Base-by-base conservation (phyloP, 1,140 invertebrate genomes). In the Caenorhabditis tropicalis region DNA sequence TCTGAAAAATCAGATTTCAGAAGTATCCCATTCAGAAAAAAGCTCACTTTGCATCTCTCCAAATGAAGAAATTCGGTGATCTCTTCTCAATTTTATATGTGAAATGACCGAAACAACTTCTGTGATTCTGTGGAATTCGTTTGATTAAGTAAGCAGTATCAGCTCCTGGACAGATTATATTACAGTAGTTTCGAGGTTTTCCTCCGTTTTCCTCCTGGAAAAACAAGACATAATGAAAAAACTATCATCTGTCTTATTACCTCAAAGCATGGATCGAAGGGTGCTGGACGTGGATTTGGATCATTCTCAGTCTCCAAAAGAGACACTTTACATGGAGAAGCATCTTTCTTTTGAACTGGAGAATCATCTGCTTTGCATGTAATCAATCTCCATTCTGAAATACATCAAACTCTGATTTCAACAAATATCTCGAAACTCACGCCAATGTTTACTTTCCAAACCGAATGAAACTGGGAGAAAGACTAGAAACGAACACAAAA, bases 61-160 rank as follows among this genome's bases (percentile, higher is more conserved):
- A 89, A 49, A 89, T 60, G 79, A 83, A 90, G 82, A 85, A 90
- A 46, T 90, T 82, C 24, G 88, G 84, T 39, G 86, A 88, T 36
- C 89, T 87, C 24, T 86, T 87, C 70, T 89, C 89, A 24, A 89
- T 58, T 33, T 86, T 82, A 60, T 89, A 89, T 21, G 89, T 90
- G 81, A 88, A 86, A 74, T 90, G 90, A 10, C 89, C 89, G 43
- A 89, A 90, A 36, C 88, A 89, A 15, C 48, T 85, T 21, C 89
- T 85, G 49, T 89, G 89, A 33, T 87, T 86, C 79, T 90, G 88
- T 12, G 89, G 89, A 33, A 85, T 80, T 15, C 89, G 46, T 81
- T 90, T 90, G 82, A 89, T 89, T 6, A 90, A 81, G 81, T 89
- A 89, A 9, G 91, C 89, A 29, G 89, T 89, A 65, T 89, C 89